Percentiles rank a stretch among this genome's conserved stretches.
Evolutionary conservation across 2,113 vertebrate species (phyloP).

Genomic region (Naja naja): DNA sequence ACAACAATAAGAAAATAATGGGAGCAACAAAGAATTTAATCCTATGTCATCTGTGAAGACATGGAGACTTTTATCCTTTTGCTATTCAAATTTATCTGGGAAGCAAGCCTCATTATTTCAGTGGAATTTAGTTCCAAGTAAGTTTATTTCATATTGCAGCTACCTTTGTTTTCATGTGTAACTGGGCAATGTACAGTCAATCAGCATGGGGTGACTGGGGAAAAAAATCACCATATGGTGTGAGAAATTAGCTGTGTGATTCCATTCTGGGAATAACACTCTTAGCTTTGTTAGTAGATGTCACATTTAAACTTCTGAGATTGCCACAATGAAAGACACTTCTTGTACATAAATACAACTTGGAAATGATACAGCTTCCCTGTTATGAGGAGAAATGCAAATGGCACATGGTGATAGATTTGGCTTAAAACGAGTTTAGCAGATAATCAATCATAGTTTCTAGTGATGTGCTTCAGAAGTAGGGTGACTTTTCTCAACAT

Average conservation of each 20-base stretch:
- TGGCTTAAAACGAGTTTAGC: conserved; percentile 7
- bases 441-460: conserved; percentile 3
- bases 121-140: background rate
- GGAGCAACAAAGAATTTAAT: background rate
- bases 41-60: background rate
- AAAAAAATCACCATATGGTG: background rate
- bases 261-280: conserved; percentile 33
- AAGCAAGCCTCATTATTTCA: background rate
- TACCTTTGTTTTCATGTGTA: background rate
- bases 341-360: conserved; percentile 32
- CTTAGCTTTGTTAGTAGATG: background rate
- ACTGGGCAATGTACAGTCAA: background rate
- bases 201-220: background rate
- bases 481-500: background rate
- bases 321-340: conserved; percentile 18
- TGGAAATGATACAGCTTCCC: background rate
- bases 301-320: conserved; percentile 29
- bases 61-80: background rate
- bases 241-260: background rate
- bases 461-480: background rate
- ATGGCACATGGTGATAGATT: conserved; percentile 4
- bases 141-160: background rate
- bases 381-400: conserved; percentile 13
- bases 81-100: background rate
- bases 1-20: too few relatives aligned